Evolutionary conservation across 1,140 invertebrate genomes (phyloP).

Genomic region (Zaprionus taronus): DNA sequence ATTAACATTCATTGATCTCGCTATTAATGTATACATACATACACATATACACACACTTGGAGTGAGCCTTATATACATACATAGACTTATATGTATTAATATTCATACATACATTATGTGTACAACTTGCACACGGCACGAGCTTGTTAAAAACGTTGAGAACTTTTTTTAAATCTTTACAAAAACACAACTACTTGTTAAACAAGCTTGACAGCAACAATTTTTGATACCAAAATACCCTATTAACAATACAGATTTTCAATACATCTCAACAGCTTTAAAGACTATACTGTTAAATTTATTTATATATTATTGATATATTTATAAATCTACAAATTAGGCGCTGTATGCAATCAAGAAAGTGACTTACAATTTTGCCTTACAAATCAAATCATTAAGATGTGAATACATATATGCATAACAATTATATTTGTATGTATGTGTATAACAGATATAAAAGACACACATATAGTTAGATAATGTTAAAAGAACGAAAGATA

Average conservation of each 20-base stretch:
- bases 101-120: slow-evolving; percentile 13
- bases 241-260: slow-evolving; percentile 45
- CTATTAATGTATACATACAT: slow-evolving; percentile 41
- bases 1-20: slow-evolving; percentile 47
- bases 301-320: slow-evolving; percentile 48
- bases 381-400: slow-evolving; percentile 59
- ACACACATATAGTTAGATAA: neutral
- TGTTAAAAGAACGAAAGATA: neutral
- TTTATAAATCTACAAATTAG: slow-evolving; percentile 46
- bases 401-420: slow-evolving; percentile 25
- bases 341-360: slow-evolving; percentile 72
- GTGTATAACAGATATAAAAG: slow-evolving; percentile 13
- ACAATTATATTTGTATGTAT: slow-evolving; percentile 8
- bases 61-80: slow-evolving; percentile 62
- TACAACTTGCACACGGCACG: slow-evolving; percentile 51
- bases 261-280: slow-evolving; percentile 63
- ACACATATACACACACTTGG: slow-evolving; percentile 35
- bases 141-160: slow-evolving; percentile 45
- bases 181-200: slow-evolving; percentile 39
- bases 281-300: slow-evolving; percentile 44
- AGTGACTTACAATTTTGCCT: slow-evolving; percentile 72
- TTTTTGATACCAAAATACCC: slow-evolving; percentile 50
- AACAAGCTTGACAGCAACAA: slow-evolving; percentile 49
- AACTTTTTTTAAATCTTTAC: slow-evolving; percentile 62
- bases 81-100: slow-evolving; percentile 20